phyloP scores from a whole-genome alignment of 2,113 vertebrate genomes.

The Tretioscincus oriximinensis region DNA sequence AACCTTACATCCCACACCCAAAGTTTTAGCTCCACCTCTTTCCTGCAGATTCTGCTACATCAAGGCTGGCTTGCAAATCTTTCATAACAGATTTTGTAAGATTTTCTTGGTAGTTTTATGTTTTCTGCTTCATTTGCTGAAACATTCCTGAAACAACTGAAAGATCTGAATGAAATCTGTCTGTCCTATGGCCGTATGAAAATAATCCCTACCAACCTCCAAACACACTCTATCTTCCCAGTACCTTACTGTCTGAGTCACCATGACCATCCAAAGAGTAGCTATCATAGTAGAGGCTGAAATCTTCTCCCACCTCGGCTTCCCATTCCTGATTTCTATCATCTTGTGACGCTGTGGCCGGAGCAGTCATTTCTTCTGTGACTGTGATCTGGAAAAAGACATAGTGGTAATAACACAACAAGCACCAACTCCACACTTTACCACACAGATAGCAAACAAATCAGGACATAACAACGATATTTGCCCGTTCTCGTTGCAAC shows the following conservation, averaged over 20 bases:
- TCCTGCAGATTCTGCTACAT: too few relatives aligned
- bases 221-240: not conserved
- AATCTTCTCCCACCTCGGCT: constrained; percentile 73
- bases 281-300: constrained; percentile 76
- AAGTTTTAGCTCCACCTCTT: too few relatives aligned
- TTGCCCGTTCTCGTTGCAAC: too few relatives aligned
- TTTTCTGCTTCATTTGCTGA: too few relatives aligned
- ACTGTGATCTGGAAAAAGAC: not conserved
- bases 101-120: too few relatives aligned
- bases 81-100: too few relatives aligned
- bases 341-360: not conserved
- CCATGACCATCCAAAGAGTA: constrained; percentile 71
- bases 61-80: too few relatives aligned
- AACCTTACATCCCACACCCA: too few relatives aligned
- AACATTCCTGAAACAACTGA: too few relatives aligned
- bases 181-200: not conserved
- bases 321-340: constrained; percentile 63
- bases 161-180: too few relatives aligned
- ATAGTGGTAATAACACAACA: too few relatives aligned
- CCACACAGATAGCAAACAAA: not conserved
- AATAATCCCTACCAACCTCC: not conserved
- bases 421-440: not conserved
- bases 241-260: constrained; percentile 81
- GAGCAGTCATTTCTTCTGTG: constrained; percentile 17
- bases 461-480: not conserved